These are phyloP conservation scores for Idaea straminata DNA, from an alignment of 2,888 invertebrate species.

Conservation along the genomic window DNA sequence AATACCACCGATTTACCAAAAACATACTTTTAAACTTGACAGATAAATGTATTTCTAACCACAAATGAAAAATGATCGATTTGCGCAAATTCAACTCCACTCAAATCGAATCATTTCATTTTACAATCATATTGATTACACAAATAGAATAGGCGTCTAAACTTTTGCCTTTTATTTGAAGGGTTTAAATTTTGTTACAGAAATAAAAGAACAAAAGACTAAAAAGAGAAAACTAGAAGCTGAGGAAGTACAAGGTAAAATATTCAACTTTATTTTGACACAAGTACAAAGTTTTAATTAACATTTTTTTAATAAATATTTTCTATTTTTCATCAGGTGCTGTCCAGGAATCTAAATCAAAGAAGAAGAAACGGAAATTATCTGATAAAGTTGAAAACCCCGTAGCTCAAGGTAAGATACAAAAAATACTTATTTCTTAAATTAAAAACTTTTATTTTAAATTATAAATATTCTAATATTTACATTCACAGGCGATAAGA, in stretches of 20 bases:
- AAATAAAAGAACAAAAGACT: neutral
- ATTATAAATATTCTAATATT: neutral
- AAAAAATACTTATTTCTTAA: neutral
- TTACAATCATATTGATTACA: too few relatives aligned
- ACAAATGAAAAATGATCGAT: too few relatives aligned
- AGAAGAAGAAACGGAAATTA: conserved; percentile 45
- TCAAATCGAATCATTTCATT: too few relatives aligned
- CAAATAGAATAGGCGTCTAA: too few relatives aligned
- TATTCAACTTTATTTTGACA: neutral
- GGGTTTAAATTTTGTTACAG: neutral
- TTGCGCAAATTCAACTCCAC: too few relatives aligned
- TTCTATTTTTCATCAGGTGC: neutral
- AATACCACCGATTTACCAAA: too few relatives aligned
- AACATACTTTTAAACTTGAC: too few relatives aligned
- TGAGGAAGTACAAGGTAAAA: neutral
- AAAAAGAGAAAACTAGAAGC: neutral
- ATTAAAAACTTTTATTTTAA: neutral
- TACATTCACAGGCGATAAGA: conserved; percentile 25
- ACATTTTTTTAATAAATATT: too few relatives aligned
- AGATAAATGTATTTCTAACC: too few relatives aligned
- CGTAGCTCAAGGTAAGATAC: conserved; percentile 9
- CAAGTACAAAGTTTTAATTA: too few relatives aligned
- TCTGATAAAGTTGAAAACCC: conserved; percentile 22
- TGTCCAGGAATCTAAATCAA: conserved; percentile 16
- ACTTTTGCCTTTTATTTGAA: too few relatives aligned